Percentiles rank a stretch among this genome's conserved stretches.
phyloP scores from a whole-genome alignment of 2,888 invertebrate genomes.

The Orchesella flavescens region DNA sequence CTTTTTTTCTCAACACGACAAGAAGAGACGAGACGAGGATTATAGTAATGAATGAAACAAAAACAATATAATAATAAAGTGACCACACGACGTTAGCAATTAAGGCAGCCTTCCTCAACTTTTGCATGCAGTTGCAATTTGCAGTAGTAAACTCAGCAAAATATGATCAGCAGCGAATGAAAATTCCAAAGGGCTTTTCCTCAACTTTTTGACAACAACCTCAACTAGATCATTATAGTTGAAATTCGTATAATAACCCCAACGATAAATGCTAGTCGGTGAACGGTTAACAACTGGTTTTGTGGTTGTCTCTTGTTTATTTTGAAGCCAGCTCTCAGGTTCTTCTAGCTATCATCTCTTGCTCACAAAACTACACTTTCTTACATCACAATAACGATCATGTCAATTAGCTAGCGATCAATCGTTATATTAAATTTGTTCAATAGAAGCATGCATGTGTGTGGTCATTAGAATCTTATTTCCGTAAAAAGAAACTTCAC shows the following conservation, averaged over 20 bases:
- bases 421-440: too few relatives aligned
- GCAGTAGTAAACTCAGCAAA: background rate
- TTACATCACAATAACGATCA: too few relatives aligned
- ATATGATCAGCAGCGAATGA: background rate
- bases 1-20: slow-evolving; percentile 26
- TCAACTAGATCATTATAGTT: background rate
- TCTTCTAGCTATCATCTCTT: too few relatives aligned
- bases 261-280: background rate
- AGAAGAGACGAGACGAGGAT: slow-evolving; percentile 7
- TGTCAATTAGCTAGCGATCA: too few relatives aligned
- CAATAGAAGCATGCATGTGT: too few relatives aligned
- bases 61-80: slow-evolving; percentile 42
- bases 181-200: background rate
- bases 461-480: too few relatives aligned
- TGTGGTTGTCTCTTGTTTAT: background rate
- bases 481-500: too few relatives aligned
- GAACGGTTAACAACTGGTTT: slow-evolving; percentile 3
- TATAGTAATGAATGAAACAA: slow-evolving; percentile 32
- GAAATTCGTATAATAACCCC: background rate
- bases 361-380: too few relatives aligned
- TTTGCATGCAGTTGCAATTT: background rate
- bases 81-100: slow-evolving; percentile 41
- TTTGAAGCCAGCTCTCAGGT: too few relatives aligned
- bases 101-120: slow-evolving; percentile 17
- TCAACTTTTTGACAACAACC: background rate